Evolutionary conservation across 2,888 invertebrate genomes (phyloP), one percentile per base, ranked within the genome.

Genomic region (Nowickia ferox): DNA sequence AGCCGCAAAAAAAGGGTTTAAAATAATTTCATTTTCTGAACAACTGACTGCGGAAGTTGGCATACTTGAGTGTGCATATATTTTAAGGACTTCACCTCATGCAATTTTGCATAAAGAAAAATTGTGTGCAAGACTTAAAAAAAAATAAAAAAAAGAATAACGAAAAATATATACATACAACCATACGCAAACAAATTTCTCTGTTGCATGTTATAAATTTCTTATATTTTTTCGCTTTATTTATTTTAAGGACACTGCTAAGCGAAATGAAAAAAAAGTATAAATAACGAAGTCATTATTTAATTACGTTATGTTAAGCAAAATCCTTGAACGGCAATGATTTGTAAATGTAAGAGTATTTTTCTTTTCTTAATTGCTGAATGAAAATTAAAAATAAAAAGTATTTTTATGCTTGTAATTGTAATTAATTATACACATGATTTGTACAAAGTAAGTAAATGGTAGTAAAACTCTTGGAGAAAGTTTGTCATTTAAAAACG

Each of bases 221-320:
- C 46, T 61, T n/a, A 22, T 22, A 2, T 15, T 38, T 40, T 5
- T 19, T 55, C 42, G 22, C 51, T 19, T 17, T 15, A 42, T 30
- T 30, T 30, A 30, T 30, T 30, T 30, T 30, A 53, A 65, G 63
- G 46, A 55, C 53, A 65, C 65, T 63, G 19, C 0, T 40, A 15
- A 46, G 10, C 22, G 30, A 19, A 53, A 30, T 42, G 15, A 17
- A 55, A 30, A 53, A 5, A 11, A 66, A 55, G n/a, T 22, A 69
- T 30, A 8, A 3, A 48, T 30, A 71, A 65, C 65, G n/a, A 66
- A 76, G 57, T 46, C 42, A 69, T 76, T 82, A 76, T 71, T 65
- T 65, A 82, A 76, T 82, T 66, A 72, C 77, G 44, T 72, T 48
- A 53, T 77, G 66, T 83, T 77, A 66, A 83, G 53, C 51, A 78